These are phyloP conservation scores for Cataglyphis cursor DNA, from an alignment of 2,888 invertebrate species.

Conservation along the genomic window DNA sequence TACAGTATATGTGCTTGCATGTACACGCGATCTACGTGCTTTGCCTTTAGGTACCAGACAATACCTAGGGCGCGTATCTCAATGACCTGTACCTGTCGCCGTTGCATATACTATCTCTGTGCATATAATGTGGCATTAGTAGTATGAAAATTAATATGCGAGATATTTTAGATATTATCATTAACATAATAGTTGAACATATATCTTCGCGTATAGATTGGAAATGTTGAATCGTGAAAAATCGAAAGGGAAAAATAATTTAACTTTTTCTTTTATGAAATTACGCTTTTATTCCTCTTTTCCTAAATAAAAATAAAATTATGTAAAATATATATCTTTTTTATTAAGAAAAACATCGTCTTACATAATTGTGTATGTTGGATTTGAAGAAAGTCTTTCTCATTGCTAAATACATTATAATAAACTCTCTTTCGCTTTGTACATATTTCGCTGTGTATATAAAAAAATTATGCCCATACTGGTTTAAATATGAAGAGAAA, in stretches of 20 bases:
- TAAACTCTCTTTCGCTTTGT: conserved; percentile 7
- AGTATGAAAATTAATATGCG: conserved; percentile 37
- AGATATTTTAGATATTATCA: background rate
- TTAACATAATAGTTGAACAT: conserved; percentile 11
- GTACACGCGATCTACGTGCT: conserved; percentile 56
- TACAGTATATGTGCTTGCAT: conserved; percentile 32
- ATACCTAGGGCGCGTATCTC: conserved; percentile 66
- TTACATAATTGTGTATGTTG: conserved; percentile 23
- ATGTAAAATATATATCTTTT: conserved; percentile 22
- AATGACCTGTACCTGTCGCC: conserved; percentile 60
- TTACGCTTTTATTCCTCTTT: conserved; percentile 27
- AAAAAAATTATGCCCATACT: conserved; percentile 1
- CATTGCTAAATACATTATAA: conserved; percentile 1
- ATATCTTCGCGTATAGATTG: background rate
- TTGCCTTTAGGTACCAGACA: conserved; percentile 60
- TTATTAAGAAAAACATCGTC: conserved; percentile 38
- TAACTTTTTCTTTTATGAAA: conserved; percentile 3
- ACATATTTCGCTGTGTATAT: conserved; percentile 8
- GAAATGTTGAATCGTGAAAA: background rate
- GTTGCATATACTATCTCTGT: conserved; percentile 15
- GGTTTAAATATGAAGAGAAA: conserved; percentile 1
- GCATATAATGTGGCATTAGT: conserved; percentile 26
- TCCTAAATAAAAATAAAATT: conserved; percentile 39
- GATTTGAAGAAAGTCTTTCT: conserved; percentile 8
- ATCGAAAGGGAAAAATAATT: background rate